Evolutionary conservation across 1,140 invertebrate genomes (phyloP), one percentile per base, ranked within the genome.

Genomic region (Lucilia sericata): DNA sequence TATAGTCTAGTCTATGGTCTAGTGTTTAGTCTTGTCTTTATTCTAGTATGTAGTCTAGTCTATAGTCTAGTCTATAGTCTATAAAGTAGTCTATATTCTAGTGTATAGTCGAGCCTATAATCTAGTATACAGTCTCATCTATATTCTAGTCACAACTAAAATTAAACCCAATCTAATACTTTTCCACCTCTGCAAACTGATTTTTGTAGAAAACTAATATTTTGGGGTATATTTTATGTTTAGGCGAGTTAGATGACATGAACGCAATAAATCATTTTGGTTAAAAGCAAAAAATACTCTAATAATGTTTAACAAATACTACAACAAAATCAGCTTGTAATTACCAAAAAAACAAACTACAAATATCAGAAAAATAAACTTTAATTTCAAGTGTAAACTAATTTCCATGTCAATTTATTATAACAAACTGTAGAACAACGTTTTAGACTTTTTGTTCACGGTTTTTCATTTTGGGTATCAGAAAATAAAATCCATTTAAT

Each of bases 341-440:
- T 80, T 80, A 80, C 47, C 21, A 51, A 42, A 42, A 47, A 51
- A 78, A 42, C 14, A 19, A 47, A 78, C 17, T 42, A 60, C 13
- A 78, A 78, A 17, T 8, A 42, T 76, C 5, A 10, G 25, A 30
- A 42, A 78, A 78, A 75, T 36, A 17, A 36, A 78, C 34, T 47
- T 49, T 49, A 80, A 80, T 51, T 80, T 80, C 76, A 80, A 80
- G 76, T 80, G 76, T 80, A 80, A 80, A 51, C 42, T 80, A 80
- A 80, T 80, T 49, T 80, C 42, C 76, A 80, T 80, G 76, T 51
- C 76, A 80, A 80, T 80, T 51, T 49, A 21, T 49, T 21, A 70
- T 70, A 21, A 70, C n/a, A 70, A 70, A 70, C 65, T 21, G 19
- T 25, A 21, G 9, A 60, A 17, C 14, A 60, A n/a, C 7, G 55